Evolutionary conservation across 2,797 vertebrate species (phyloP).

Genomic region (Adelosebastes latens): DNA sequence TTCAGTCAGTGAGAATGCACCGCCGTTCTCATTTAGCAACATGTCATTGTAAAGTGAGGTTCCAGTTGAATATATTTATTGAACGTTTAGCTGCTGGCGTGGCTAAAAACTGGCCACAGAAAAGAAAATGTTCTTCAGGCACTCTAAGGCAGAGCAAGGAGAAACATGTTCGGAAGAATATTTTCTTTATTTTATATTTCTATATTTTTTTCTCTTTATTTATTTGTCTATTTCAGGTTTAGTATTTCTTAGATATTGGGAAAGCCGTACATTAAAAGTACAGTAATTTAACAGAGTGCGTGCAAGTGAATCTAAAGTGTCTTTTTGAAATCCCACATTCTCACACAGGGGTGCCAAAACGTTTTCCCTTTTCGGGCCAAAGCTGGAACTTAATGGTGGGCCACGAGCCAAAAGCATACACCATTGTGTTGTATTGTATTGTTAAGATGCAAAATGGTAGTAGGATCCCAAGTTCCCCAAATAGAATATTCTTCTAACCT

Average conservation of each 20-base stretch:
- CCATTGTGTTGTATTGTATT: too few species aligned
- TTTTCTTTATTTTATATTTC: background rate
- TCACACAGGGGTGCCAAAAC: background rate
- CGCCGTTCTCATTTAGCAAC: background rate
- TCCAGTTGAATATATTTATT: background rate
- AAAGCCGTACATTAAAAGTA: background rate
- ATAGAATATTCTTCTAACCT: too few species aligned
- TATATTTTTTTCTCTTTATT: background rate
- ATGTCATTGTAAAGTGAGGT: background rate
- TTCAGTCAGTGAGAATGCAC: background rate
- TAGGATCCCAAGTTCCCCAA: too few species aligned
- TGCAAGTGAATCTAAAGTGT: background rate
- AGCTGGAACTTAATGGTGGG: too few species aligned
- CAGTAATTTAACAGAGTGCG: background rate
- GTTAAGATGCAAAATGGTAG: too few species aligned
- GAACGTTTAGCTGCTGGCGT: background rate
- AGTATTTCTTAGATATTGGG: background rate
- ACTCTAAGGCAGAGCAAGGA: background rate
- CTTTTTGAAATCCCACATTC: background rate
- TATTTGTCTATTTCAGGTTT: background rate
- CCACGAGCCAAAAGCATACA: too few species aligned
- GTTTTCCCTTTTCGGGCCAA: too few species aligned
- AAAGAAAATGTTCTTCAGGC: background rate
- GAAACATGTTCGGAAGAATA: background rate
- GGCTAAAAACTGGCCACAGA: background rate